Conservation (phyloP, 2,113 vertebrate genomes). For the Glaucidium brasilianum region DNA sequence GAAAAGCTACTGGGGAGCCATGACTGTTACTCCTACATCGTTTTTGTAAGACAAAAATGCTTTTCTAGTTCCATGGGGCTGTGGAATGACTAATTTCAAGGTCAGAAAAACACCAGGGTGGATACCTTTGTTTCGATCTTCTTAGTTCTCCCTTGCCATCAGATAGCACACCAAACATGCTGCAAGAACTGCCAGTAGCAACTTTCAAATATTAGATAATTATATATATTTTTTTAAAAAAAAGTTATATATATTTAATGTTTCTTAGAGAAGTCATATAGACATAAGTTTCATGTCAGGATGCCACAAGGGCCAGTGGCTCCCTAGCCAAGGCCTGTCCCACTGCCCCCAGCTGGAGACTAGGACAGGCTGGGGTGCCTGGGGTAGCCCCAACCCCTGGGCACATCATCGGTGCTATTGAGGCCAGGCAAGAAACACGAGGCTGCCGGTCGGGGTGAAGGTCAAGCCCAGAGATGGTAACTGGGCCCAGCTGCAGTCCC, state of each 20-base stretch:
- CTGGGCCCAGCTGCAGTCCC: rapidly evolving
- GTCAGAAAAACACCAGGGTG: not conserved
- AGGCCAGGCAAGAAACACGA: rapidly evolving
- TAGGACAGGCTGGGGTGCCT: rapidly evolving
- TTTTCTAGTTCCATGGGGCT: not conserved
- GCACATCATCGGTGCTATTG: not conserved
- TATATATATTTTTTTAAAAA: not conserved
- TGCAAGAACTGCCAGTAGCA: not conserved
- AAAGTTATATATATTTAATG: not conserved
- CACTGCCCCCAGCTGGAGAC: not conserved
- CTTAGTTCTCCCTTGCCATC: not conserved
- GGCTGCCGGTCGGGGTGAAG: too few species aligned
- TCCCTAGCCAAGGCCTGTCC: not conserved
- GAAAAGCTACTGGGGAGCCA: not conserved
- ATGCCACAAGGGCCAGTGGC: rapidly evolving
- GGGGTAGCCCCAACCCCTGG: not conserved
- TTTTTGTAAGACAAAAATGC: not conserved
- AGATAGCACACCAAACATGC: not conserved
- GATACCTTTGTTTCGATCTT: not conserved
- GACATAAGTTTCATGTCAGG: not conserved
- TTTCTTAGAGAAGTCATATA: not conserved
- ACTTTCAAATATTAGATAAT: not conserved
- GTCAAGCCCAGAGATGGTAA: too few species aligned
- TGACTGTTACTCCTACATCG: not conserved
- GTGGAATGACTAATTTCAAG: not conserved